A percentile compares a stretch with the other conserved stretches of the same genome.
Evolutionary conservation across 2,888 invertebrate species (phyloP).

Genomic region (Cerastis rubricosa): DNA sequence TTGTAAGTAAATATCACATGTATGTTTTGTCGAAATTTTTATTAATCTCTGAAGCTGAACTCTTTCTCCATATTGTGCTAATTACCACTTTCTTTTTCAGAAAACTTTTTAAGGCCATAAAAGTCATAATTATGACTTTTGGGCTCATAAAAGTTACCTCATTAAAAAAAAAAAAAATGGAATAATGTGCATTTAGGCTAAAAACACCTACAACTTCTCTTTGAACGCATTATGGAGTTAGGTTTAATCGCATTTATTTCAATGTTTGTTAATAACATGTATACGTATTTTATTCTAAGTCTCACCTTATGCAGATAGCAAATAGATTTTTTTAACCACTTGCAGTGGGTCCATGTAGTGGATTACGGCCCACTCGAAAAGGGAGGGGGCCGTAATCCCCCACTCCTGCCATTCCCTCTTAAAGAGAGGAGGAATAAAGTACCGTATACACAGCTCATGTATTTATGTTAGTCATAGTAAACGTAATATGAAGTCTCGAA

Average conservation of each 20-base stretch:
- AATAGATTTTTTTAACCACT: not conserved
- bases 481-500: conserved; percentile 75
- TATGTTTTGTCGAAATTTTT: conserved; percentile 50
- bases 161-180: conserved; percentile 7
- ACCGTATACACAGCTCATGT: conserved; percentile 29
- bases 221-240: conserved; percentile 19
- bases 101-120: too few relatives aligned
- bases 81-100: too few relatives aligned
- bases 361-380: not conserved
- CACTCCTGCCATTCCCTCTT: not conserved
- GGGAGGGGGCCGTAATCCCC: not conserved
- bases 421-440: conserved; percentile 1
- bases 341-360: not conserved
- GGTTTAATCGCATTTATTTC: conserved; percentile 41
- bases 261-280: conserved; percentile 28
- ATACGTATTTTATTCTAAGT: conserved; percentile 34
- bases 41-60: conserved; percentile 21
- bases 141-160: not conserved
- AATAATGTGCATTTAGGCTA: not conserved
- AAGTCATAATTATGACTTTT: not conserved
- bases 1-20: conserved; percentile 57
- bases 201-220: not conserved
- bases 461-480: conserved; percentile 67
- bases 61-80: conserved; percentile 22
- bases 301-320: not conserved